Evolutionary conservation across 2,797 vertebrate genomes (phyloP).

Genomic region (Agapornis canus): DNA sequence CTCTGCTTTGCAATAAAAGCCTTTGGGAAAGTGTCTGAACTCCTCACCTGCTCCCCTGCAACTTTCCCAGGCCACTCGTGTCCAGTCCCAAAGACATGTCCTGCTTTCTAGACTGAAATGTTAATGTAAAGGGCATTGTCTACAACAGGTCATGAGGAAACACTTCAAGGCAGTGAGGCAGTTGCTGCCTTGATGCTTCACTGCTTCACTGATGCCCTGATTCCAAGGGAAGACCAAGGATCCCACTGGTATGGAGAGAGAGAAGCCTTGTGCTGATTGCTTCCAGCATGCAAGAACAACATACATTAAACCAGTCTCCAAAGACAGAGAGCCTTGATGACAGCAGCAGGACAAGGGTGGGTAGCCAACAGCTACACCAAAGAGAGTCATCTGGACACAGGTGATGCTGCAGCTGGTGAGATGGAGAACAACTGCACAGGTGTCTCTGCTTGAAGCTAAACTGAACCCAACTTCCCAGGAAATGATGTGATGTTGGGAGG

Average conservation of each 20-base stretch:
- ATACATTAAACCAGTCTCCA: background rate
- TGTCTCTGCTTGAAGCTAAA: background rate
- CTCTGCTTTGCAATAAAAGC: background rate
- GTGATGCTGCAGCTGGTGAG: background rate
- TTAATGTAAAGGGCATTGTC: background rate
- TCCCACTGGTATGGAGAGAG: background rate
- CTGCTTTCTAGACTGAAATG: background rate
- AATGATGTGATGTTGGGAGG: background rate
- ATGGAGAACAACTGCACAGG: background rate
- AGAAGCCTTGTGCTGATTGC: background rate
- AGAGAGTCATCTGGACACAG: background rate
- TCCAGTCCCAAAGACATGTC: background rate
- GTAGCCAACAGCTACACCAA: background rate
- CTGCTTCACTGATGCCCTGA: background rate
- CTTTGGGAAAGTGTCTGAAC: background rate
- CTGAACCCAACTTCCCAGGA: background rate
- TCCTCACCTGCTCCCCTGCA: background rate
- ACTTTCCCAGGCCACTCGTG: background rate
- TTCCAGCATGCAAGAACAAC: background rate
- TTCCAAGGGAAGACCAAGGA: background rate
- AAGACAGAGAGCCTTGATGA: background rate
- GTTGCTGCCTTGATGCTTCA: background rate
- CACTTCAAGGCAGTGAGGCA: background rate
- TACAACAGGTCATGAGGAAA: background rate
- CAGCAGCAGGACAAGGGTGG: background rate